Percentiles rank a stretch among this genome's conserved stretches.
Conservation (phyloP, 2,113 vertebrate species). For the Panthera uncia region DNA sequence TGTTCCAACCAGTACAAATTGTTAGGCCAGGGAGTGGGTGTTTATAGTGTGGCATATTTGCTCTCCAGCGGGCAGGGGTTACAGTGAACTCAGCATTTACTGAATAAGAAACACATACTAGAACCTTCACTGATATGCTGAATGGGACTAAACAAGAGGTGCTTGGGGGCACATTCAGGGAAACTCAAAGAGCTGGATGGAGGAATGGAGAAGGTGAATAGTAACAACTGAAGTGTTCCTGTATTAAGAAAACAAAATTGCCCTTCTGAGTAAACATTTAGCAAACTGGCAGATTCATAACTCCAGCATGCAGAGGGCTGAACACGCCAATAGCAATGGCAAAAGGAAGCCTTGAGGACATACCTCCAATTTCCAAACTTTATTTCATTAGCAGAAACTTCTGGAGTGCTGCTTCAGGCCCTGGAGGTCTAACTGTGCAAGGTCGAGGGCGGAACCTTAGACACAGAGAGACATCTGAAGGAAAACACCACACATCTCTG, state of each 20-base stretch:
- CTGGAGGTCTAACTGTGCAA: neutral
- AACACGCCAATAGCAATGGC: neutral
- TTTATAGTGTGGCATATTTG: constrained; percentile 64
- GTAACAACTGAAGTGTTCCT: constrained; percentile 48
- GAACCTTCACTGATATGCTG: constrained; percentile 66
- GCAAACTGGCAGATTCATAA: constrained; percentile 62
- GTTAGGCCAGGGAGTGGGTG: constrained; percentile 62
- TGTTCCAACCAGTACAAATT: constrained; percentile 50
- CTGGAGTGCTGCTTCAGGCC: neutral
- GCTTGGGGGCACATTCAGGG: constrained; percentile 60
- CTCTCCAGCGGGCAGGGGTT: constrained; percentile 51
- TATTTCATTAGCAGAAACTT: constrained; percentile 48
- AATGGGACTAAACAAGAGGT: constrained; percentile 62
- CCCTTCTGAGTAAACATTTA: constrained; percentile 64
- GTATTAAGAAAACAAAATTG: constrained; percentile 55
- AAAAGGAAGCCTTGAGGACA: constrained; percentile 22
- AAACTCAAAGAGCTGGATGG: constrained; percentile 43
- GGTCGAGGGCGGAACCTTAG: neutral
- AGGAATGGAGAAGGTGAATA: constrained; percentile 35
- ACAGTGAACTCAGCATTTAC: constrained; percentile 61
- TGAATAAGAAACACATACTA: constrained; percentile 48
- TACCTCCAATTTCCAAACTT: neutral
- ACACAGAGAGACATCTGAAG: neutral
- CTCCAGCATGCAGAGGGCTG: neutral
- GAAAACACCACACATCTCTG: neutral